These are phyloP conservation scores for Zeus faber DNA, from an alignment of 2,113 vertebrate species.

Conservation along the genomic window DNA sequence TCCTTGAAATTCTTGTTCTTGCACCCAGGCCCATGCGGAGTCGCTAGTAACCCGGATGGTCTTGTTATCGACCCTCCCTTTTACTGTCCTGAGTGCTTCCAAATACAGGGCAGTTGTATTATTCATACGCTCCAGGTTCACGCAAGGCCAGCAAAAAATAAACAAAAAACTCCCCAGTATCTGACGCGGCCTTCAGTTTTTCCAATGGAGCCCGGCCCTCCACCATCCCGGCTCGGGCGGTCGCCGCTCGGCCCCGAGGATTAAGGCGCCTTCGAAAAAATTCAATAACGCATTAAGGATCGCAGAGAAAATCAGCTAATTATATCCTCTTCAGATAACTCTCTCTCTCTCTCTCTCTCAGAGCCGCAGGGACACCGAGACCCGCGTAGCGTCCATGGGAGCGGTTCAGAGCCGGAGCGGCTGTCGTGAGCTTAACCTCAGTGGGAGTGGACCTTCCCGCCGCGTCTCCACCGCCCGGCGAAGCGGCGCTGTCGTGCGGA, in stretches of 20 bases:
- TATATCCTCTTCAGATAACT: slow-evolving; percentile 27
- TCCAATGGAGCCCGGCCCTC: slow-evolving; percentile 25
- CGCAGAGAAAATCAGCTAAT: slow-evolving; percentile 50
- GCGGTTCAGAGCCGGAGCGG: too few relatives aligned
- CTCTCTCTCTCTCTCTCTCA: too few relatives aligned
- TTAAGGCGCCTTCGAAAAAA: slow-evolving; percentile 44
- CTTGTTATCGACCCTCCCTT: neutral
- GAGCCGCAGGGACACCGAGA: too few relatives aligned
- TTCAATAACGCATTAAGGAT: slow-evolving; percentile 62
- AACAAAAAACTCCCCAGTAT: slow-evolving; percentile 58
- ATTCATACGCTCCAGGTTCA: slow-evolving; percentile 61
- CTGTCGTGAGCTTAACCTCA: too few relatives aligned
- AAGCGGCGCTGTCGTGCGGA: too few relatives aligned
- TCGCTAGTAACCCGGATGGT: neutral
- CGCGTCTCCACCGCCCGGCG: too few relatives aligned
- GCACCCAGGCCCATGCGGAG: too few relatives aligned
- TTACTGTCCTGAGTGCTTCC: slow-evolving; percentile 53
- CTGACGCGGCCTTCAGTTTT: slow-evolving; percentile 36
- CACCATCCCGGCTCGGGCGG: slow-evolving; percentile 29
- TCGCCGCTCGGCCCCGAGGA: slow-evolving; percentile 41
- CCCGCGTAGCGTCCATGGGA: too few relatives aligned
- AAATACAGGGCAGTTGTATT: slow-evolving; percentile 57
- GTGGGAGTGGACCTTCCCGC: too few relatives aligned
- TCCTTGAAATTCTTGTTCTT: too few relatives aligned
- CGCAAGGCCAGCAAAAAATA: slow-evolving; percentile 45